Evolutionary conservation across 2,888 invertebrate species (phyloP).

Genomic region (Caenorhabditis sp.): DNA sequence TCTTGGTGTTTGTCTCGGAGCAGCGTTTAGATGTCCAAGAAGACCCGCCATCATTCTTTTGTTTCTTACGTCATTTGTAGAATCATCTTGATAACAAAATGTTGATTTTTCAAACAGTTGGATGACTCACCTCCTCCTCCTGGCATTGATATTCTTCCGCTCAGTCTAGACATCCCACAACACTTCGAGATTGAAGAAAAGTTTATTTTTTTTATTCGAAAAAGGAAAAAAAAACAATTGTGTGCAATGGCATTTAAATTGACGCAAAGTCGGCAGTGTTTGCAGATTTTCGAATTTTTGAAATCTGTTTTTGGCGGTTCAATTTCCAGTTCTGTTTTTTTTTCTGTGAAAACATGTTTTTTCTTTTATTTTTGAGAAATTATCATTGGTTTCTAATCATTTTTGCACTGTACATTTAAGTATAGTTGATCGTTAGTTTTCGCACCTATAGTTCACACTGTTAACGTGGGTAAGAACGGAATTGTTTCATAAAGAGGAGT

Average conservation of each 20-base stretch:
- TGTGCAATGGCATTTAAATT: not conserved
- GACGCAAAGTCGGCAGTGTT: not conserved
- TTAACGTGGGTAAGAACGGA: no score
- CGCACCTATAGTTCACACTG: no score
- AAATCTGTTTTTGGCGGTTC: not conserved
- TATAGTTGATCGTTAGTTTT: no score
- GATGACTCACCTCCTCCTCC: not conserved
- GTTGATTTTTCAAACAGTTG: not conserved
- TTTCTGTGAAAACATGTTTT: no score
- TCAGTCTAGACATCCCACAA: not conserved
- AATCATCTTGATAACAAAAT: no score
- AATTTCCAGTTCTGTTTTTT: not conserved
- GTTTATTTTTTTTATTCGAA: not conserved
- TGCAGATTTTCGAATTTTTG: not conserved
- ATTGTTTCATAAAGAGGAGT: not conserved
- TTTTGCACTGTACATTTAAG: no score
- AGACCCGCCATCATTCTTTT: constrained; percentile 6
- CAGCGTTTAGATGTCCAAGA: constrained; percentile 5
- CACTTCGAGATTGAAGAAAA: not conserved
- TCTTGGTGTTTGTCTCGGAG: not conserved
- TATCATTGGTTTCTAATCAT: not conserved
- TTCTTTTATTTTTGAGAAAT: not conserved
- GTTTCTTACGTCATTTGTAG: constrained; percentile 1
- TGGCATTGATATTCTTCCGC: not conserved
- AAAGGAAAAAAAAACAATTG: not conserved